These are phyloP conservation scores for Lathronympha strigana DNA, from an alignment of 2,888 invertebrate species.

Conservation along the genomic window DNA sequence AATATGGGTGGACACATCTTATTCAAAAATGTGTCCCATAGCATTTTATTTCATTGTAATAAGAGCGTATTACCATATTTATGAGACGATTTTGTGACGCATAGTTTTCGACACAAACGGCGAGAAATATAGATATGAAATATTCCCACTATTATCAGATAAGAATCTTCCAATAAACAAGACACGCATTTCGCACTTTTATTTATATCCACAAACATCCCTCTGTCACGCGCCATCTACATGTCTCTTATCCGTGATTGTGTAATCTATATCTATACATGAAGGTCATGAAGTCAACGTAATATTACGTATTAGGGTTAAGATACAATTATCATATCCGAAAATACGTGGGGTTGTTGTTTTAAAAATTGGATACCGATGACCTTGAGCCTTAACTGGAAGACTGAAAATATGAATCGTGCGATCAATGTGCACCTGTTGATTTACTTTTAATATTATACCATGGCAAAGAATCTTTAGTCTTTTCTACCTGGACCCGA, in stretches of 20 bases:
- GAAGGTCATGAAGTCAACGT: neutral
- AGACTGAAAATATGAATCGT: neutral
- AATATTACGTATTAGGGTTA: neutral
- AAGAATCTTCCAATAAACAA: neutral
- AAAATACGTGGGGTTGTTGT: neutral
- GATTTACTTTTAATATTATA: neutral
- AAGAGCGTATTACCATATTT: too few species aligned
- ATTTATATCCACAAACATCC: neutral
- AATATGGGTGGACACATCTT: too few species aligned
- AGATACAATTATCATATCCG: neutral
- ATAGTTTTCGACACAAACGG: neutral
- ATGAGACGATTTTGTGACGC: too few species aligned
- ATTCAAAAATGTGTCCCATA: too few species aligned
- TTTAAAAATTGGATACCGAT: neutral
- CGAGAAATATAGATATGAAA: neutral
- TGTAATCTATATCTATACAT: neutral
- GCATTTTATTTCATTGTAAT: too few species aligned
- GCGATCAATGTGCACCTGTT: neutral
- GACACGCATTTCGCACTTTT: constrained; percentile 22
- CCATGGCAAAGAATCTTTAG: too few species aligned
- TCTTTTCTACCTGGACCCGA: too few species aligned
- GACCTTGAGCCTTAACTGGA: neutral
- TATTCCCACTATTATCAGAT: constrained; percentile 17
- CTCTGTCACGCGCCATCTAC: constrained; percentile 10
- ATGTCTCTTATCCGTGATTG: neutral